Evolutionary conservation across 2,888 invertebrate genomes (phyloP), one percentile per base, ranked within the genome.

Genomic region (Parnassius apollo): DNA sequence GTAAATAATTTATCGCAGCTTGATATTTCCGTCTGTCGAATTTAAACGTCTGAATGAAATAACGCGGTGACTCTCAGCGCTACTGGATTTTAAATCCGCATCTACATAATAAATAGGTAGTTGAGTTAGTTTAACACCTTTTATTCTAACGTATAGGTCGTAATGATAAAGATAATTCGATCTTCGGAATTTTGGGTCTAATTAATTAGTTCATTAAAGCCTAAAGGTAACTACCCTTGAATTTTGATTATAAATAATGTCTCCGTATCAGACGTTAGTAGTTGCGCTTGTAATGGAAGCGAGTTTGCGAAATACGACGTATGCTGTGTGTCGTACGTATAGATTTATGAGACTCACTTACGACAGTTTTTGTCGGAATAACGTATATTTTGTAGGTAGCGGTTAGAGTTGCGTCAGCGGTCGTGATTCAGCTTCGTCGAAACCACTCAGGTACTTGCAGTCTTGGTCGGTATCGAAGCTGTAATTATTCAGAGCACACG

Each of bases 1-100:
- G 86, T 90, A 89, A 89, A 90, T 89, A 84, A 90, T 88, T 82
- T 85, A 88, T 85, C 90, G 81, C 88, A 70, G 89, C 89, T 85
- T 88, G 91, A 89, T 90, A 89, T 88, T 88, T 90, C 91, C 91
- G 89, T 83, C 80, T 83, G 78, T 78, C 82, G 82, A 82, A 84
- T 87, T 87, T 83, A 80, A 84, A 84, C 82, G 81, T 83, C 83
- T 76, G 80, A 86, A 83, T 81, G 81, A 83, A 83, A 80, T 79
- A 77, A 73, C 77, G 76, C 78, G 75, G 78, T 78, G 80, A 80
- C 77, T 81, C 76, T 74, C 74, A 77, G 71, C 69, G 91, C 91
- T 91, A 91, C 91, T 83, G 91, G 85, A 80, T 83, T 86, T 84
- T 73, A 80, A 69, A 83, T 85, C 82, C 75, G 83, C 83, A 75